These are phyloP conservation scores for Drosophila falleni DNA, from an alignment of 2,888 invertebrate species.

Conservation along the genomic window DNA sequence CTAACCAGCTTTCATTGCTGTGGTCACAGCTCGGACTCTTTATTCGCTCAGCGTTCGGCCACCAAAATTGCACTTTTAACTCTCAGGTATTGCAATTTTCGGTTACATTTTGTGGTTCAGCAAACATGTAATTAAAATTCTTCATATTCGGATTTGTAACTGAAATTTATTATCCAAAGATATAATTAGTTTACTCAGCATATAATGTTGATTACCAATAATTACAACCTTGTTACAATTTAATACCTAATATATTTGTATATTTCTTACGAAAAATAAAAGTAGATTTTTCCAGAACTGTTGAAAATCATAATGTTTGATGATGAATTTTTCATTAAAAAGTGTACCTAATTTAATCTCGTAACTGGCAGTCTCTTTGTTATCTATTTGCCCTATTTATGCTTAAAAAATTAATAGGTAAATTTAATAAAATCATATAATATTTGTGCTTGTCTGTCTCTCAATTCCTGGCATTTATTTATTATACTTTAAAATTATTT, in stretches of 20 bases:
- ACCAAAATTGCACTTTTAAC: conserved; percentile 24
- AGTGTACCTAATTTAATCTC: no score
- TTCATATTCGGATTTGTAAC: background rate
- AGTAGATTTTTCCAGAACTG: no score
- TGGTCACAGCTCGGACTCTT: conserved; percentile 49
- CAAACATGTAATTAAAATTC: conserved; percentile 4
- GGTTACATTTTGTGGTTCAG: conserved; percentile 32
- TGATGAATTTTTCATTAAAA: no score
- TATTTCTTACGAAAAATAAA: no score
- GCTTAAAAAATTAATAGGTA: no score
- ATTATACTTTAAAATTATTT: background rate
- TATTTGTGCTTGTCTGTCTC: no score
- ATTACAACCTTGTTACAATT: background rate
- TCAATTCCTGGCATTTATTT: no score
- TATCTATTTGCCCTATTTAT: no score
- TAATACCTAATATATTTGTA: no score
- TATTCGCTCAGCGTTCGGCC: conserved; percentile 8
- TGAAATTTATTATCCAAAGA: background rate
- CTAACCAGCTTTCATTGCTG: conserved; percentile 69
- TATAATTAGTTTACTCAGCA: background rate
- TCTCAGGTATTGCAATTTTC: conserved; percentile 20
- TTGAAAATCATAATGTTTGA: no score
- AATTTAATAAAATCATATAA: no score
- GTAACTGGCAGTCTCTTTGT: no score
- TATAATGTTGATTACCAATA: background rate